Percentiles rank a stretch among this genome's conserved stretches.
phyloP scores from a whole-genome alignment of 2,797 vertebrate genomes.

The Sebastes paucispinis region DNA sequence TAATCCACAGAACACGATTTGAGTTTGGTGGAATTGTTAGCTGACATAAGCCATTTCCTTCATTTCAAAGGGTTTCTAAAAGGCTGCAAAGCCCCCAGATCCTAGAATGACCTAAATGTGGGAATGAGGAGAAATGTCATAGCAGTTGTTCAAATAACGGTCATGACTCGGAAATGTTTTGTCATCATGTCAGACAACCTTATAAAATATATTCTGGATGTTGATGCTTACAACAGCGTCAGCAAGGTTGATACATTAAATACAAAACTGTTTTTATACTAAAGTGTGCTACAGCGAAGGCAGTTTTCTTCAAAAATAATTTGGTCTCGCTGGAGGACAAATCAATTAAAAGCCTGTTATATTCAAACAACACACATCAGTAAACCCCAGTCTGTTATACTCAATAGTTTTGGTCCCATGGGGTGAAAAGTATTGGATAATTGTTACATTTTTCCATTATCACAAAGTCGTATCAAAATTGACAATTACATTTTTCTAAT shows the following conservation, averaged over 20 bases:
- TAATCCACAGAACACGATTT: constrained; percentile 55
- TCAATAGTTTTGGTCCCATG: constrained; percentile 46
- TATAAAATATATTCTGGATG: background rate
- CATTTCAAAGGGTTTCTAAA: constrained; percentile 58
- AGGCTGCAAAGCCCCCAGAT: constrained; percentile 52
- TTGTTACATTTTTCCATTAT: constrained; percentile 66
- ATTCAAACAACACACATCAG: constrained; percentile 47
- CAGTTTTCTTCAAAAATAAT: constrained; percentile 17
- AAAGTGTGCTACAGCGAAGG: background rate
- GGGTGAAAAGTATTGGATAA: constrained; percentile 42
- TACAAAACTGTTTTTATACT: background rate
- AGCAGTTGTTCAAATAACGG: constrained; percentile 4
- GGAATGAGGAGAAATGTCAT: constrained; percentile 28
- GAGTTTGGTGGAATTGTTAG: constrained; percentile 54
- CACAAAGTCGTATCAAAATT: constrained; percentile 52
- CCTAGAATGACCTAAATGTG: constrained; percentile 59
- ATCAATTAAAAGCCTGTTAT: constrained; percentile 54
- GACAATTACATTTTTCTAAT: constrained; percentile 60
- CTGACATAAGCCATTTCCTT: constrained; percentile 55
- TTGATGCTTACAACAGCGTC: background rate
- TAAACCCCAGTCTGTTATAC: constrained; percentile 43
- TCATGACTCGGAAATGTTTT: background rate
- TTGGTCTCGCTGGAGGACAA: constrained; percentile 37
- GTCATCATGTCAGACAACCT: constrained; percentile 6
- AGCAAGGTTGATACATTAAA: background rate